Evolutionary conservation across 1,140 invertebrate genomes (phyloP).

Genomic region (Drosophila guanche): DNA sequence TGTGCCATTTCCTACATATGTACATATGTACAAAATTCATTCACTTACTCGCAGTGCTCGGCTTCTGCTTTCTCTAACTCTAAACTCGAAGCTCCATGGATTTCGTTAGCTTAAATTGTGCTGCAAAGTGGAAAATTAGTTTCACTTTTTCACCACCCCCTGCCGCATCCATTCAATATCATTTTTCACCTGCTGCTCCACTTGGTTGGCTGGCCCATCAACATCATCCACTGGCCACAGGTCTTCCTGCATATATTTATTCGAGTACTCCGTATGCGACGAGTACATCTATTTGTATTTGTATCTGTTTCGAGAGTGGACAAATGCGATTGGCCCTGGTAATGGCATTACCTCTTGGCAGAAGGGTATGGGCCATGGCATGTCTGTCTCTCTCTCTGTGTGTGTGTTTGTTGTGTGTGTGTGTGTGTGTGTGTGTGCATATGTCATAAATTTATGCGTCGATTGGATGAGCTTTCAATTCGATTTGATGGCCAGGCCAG

Average conservation of each 20-base stretch:
- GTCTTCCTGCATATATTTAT: constrained; percentile 11
- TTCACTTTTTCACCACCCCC: constrained; percentile 28
- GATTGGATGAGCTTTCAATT: constrained; percentile 72
- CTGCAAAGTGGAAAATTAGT: constrained; percentile 64
- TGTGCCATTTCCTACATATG: too few relatives aligned
- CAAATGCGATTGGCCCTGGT: constrained; percentile 61
- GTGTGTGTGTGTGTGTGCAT: constrained; percentile 36
- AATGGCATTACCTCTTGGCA: constrained; percentile 61
- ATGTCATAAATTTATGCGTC: constrained; percentile 74
- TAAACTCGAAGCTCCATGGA: too few relatives aligned
- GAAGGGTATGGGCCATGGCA: too few relatives aligned
- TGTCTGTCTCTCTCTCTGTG: too few relatives aligned
- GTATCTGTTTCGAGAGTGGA: constrained; percentile 1
- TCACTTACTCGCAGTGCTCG: too few relatives aligned
- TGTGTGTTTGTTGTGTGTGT: too few relatives aligned
- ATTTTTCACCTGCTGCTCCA: too few relatives aligned
- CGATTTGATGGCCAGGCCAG: constrained; percentile 63
- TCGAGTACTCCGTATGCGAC: constrained; percentile 1
- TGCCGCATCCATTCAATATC: too few relatives aligned
- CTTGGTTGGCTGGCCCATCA: neutral
- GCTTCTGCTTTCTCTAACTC: too few relatives aligned
- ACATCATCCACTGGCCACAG: too few relatives aligned
- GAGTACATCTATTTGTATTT: constrained; percentile 1
- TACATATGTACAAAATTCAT: too few relatives aligned
- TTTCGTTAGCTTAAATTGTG: constrained; percentile 43